phyloP scores from a whole-genome alignment of 92 coral and sea anemone species.

The Actinostola sp. region DNA sequence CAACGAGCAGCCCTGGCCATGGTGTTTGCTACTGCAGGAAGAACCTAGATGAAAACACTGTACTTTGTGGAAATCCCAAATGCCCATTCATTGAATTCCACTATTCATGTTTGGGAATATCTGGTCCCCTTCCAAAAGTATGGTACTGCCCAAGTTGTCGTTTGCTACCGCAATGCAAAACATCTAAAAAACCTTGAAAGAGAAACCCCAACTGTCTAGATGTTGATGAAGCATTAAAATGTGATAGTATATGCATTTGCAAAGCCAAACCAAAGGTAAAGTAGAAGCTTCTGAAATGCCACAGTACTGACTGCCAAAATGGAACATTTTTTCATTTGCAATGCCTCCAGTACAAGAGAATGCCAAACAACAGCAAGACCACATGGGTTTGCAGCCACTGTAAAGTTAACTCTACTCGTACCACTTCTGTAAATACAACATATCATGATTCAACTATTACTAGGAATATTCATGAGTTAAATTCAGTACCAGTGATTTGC shows the following conservation, averaged over 20 bases:
- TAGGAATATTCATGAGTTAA: too few relatives aligned
- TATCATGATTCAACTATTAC: background rate
- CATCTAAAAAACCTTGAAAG: slow-evolving; percentile 36
- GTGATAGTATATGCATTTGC: slow-evolving; percentile 62
- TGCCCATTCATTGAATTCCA: slow-evolving; percentile 43
- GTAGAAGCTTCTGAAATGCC: slow-evolving; percentile 70
- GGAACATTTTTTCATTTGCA: slow-evolving; percentile 73
- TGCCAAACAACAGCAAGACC: slow-evolving; percentile 71
- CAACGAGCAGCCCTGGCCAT: background rate
- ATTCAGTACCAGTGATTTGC: too few relatives aligned
- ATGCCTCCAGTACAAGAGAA: slow-evolving; percentile 59
- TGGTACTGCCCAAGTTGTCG: slow-evolving; percentile 73
- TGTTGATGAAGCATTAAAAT: slow-evolving; percentile 46
- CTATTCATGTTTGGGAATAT: slow-evolving; percentile 40
- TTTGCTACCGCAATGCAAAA: slow-evolving; percentile 38
- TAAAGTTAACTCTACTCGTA: slow-evolving; percentile 25
- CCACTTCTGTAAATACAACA: too few relatives aligned
- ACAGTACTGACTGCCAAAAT: slow-evolving; percentile 53
- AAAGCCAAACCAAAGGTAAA: slow-evolving; percentile 33
- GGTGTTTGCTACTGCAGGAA: slow-evolving; percentile 14
- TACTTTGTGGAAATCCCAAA: slow-evolving; percentile 33
- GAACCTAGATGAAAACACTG: background rate
- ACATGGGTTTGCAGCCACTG: slow-evolving; percentile 64
- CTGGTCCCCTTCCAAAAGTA: slow-evolving; percentile 43
- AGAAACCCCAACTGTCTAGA: slow-evolving; percentile 14